Conservation (phyloP, 1,140 invertebrate genomes). For the Diorhabda elongata region DNA sequence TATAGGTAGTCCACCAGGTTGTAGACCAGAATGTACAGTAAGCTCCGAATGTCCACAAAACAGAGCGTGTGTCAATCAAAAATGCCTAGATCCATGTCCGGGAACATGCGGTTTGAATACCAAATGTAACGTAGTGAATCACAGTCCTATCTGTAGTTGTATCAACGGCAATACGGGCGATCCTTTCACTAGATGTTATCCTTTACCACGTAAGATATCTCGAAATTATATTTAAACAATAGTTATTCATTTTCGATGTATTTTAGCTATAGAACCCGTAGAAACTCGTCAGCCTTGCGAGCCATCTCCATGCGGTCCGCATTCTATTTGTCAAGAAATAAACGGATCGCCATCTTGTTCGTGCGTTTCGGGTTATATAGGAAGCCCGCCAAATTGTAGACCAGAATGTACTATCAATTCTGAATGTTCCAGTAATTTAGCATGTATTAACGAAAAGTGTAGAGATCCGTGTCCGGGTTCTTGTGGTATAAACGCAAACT, state of each 20-base stretch:
- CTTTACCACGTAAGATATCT: conserved; percentile 49
- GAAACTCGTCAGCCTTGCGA: conserved; percentile 57
- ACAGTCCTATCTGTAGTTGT: conserved; percentile 68
- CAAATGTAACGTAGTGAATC: conserved; percentile 64
- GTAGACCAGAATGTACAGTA: conserved; percentile 70
- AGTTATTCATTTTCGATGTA: neutral
- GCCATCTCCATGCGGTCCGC: conserved; percentile 74
- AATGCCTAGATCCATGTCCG: conserved; percentile 72
- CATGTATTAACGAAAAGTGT: conserved; percentile 58
- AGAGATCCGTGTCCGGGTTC: conserved; percentile 67
- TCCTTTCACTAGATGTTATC: conserved; percentile 62
- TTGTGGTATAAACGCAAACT: conserved; percentile 65
- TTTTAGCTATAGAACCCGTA: conserved; percentile 33
- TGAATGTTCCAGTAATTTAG: conserved; percentile 60
- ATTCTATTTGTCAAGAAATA: conserved; percentile 62
- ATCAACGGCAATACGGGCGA: conserved; percentile 63
- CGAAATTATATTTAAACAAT: too few species aligned
- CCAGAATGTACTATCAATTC: conserved; percentile 64
- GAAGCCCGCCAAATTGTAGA: conserved; percentile 64
- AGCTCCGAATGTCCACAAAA: conserved; percentile 72
- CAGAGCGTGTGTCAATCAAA: conserved; percentile 65
- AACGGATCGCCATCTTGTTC: conserved; percentile 59
- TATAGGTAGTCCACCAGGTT: conserved; percentile 60
- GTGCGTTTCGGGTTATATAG: conserved; percentile 56
- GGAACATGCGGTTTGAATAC: conserved; percentile 70